These are phyloP conservation scores for Tanypteryx hageni DNA, from an alignment of 2,888 invertebrate species.

Conservation along the genomic window DNA sequence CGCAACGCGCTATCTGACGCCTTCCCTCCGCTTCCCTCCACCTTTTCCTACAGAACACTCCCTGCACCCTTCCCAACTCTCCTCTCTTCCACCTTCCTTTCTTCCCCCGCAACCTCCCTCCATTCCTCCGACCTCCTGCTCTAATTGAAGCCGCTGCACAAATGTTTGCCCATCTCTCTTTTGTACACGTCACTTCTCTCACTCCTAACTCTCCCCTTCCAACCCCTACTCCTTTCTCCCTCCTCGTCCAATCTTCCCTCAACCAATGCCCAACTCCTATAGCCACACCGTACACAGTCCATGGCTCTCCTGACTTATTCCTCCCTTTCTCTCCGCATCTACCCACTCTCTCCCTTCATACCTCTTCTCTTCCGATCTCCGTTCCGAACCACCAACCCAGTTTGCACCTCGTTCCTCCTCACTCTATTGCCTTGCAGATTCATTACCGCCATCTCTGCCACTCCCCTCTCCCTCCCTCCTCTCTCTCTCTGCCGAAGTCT, in stretches of 20 bases:
- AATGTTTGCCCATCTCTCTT: constrained; percentile 61
- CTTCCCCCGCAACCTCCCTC: not conserved
- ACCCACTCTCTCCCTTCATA: not conserved
- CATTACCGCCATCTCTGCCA: not conserved
- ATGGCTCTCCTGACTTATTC: not conserved
- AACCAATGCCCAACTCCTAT: constrained; percentile 55
- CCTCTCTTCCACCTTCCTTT: too few relatives aligned
- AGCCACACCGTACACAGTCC: not conserved
- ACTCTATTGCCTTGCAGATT: constrained; percentile 5
- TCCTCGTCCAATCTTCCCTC: constrained; percentile 32
- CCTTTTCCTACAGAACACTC: not conserved
- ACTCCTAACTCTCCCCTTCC: not conserved
- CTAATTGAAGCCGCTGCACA: constrained; percentile 64
- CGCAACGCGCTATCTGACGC: constrained; percentile 41
- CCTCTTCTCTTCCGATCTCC: not conserved
- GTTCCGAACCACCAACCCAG: constrained; percentile 17
- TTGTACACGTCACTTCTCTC: constrained; percentile 15
- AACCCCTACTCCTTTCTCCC: not conserved
- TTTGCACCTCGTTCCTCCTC: not conserved
- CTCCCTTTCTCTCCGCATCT: not conserved
- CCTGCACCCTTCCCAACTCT: too few relatives aligned
- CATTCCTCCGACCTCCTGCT: constrained; percentile 9
- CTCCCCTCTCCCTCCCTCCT: not conserved
- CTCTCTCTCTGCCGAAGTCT: not conserved
- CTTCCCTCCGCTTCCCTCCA: not conserved